These are phyloP conservation scores for Scaptodrosophila lebanonensis DNA, from an alignment of 1,140 invertebrate genomes.

Conservation along the genomic window DNA sequence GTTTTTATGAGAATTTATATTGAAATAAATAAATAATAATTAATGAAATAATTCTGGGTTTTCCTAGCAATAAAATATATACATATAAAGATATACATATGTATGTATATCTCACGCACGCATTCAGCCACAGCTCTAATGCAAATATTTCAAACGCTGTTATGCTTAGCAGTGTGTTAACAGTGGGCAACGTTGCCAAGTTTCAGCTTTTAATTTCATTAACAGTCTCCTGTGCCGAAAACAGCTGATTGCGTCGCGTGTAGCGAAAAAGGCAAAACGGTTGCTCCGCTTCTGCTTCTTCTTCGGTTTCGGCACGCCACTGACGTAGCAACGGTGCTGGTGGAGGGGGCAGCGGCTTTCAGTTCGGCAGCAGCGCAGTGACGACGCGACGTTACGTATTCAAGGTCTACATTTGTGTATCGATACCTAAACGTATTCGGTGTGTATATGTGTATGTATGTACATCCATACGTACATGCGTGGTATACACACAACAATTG, in stretches of 20 bases:
- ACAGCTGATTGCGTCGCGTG: constrained; percentile 32
- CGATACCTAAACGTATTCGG: constrained; percentile 34
- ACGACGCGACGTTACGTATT: constrained; percentile 47
- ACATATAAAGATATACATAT: background rate
- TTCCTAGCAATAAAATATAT: too few species aligned
- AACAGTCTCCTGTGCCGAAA: constrained; percentile 46
- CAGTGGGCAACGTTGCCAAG: constrained; percentile 17
- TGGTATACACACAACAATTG: constrained; percentile 27
- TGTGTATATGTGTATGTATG: constrained; percentile 1
- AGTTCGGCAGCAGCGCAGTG: background rate
- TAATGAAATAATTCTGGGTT: too few species aligned
- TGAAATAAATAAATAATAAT: too few species aligned
- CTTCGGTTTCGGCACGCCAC: constrained; percentile 1
- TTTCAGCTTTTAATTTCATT: constrained; percentile 31
- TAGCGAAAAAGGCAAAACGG: constrained; percentile 2
- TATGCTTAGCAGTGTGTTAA: constrained; percentile 3
- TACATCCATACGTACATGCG: constrained; percentile 2
- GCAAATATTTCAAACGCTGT: constrained; percentile 10
- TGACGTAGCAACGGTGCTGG: constrained; percentile 29
- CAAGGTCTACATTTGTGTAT: constrained; percentile 66
- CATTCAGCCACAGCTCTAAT: too few species aligned
- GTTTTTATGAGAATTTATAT: too few species aligned
- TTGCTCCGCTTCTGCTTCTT: constrained; percentile 2
- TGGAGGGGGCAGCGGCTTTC: too few species aligned
- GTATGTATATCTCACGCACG: too few species aligned